phyloP scores from a whole-genome alignment of 2,888 invertebrate genomes.

The Aspidiotus destructor region DNA sequence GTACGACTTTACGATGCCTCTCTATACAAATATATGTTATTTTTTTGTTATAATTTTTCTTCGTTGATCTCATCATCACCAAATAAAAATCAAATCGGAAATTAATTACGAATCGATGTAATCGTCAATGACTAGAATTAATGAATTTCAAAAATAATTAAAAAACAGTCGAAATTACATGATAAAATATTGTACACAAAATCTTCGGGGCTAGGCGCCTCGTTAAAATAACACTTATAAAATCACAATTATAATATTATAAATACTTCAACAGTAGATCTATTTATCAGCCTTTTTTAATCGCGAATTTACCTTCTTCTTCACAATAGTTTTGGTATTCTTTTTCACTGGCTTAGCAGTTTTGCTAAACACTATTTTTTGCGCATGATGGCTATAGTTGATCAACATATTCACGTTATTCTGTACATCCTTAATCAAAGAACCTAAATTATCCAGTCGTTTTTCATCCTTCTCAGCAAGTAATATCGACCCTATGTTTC shows the following conservation, averaged over 20 bases:
- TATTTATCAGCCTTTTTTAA: background rate
- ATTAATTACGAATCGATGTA: too few relatives aligned
- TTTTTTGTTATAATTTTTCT: conserved; percentile 5
- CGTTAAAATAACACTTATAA: too few relatives aligned
- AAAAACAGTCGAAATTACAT: too few relatives aligned
- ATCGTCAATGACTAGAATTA: too few relatives aligned
- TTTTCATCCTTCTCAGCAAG: conserved; percentile 6
- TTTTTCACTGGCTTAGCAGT: conserved; percentile 13
- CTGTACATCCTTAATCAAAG: conserved; percentile 14
- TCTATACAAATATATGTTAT: conserved; percentile 28
- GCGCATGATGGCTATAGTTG: conserved; percentile 17
- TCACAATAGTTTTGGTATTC: background rate
- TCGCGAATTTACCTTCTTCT: background rate
- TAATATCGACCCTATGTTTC: conserved; percentile 17
- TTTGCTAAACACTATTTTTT: conserved; percentile 18
- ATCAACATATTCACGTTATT: conserved; percentile 12
- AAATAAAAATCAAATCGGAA: too few relatives aligned
- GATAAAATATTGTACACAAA: too few relatives aligned
- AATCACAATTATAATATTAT: too few relatives aligned
- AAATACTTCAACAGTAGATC: background rate
- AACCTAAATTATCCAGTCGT: background rate
- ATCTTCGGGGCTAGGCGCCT: too few relatives aligned
- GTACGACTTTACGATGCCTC: conserved; percentile 27
- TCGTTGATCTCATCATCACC: too few relatives aligned
- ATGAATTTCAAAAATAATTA: too few relatives aligned